Conservation (phyloP, 92 coral and sea anemone species). For the Epizoanthus rinbou region DNA sequence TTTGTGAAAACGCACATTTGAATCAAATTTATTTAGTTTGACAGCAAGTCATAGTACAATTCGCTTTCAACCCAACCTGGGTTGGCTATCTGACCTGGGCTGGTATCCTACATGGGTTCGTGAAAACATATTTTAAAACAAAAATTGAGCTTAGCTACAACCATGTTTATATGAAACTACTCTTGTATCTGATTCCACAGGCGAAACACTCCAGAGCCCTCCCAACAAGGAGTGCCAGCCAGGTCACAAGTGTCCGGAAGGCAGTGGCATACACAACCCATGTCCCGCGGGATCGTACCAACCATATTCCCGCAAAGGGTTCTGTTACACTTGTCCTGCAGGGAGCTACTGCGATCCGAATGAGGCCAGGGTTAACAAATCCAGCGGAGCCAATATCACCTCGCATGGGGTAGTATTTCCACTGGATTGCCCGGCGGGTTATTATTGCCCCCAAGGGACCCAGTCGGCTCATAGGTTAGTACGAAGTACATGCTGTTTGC, state of each 20-base stretch:
- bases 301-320: slow-evolving; percentile 72
- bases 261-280: slow-evolving; percentile 89
- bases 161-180: background rate
- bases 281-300: slow-evolving; percentile 94
- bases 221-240: slow-evolving; percentile 93
- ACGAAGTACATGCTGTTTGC: too few relatives aligned
- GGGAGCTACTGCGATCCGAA: slow-evolving; percentile 99
- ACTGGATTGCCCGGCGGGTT: slow-evolving; percentile 91
- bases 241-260: slow-evolving; percentile 97
- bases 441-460: slow-evolving; percentile 88
- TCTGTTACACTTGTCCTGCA: slow-evolving; percentile 82
- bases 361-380: slow-evolving; percentile 82
- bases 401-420: slow-evolving; percentile 87
- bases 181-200: slow-evolving; percentile 21
- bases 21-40: too few relatives aligned
- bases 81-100: too few relatives aligned
- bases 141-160: too few relatives aligned
- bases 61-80: too few relatives aligned
- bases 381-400: slow-evolving; percentile 82
- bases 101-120: too few relatives aligned
- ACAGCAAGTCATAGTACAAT: too few relatives aligned
- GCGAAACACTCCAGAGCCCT: slow-evolving; percentile 88
- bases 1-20: background rate
- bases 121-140: too few relatives aligned
- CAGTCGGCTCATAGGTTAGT: slow-evolving; percentile 60